Base-by-base conservation (phyloP, 2,888 invertebrate species). In the Thymelicus lineola region DNA sequence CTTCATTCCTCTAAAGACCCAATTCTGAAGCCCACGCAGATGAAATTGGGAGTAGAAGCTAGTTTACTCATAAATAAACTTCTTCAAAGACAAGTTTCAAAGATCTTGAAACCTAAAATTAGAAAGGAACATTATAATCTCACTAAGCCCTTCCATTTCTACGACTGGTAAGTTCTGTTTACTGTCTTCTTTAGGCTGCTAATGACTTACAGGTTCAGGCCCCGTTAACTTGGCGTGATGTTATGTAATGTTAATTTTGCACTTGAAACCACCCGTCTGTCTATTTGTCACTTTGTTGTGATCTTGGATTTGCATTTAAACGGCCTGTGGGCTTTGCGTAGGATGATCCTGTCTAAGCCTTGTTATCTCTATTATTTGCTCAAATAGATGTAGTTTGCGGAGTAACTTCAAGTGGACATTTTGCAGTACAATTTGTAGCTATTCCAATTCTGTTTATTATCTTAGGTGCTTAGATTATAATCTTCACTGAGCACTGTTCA, bases 221-320 rank as follows among this genome's bases (percentile, higher is more conserved):
- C 63, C 69, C 69, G 69, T 63, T 69, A 69, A 35, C 46, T 59
- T 48, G 58, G 71, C 72, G 61, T 61, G 58, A 50, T 70, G 71
- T 75, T 77, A 75, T 77, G 74, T 75, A 75, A 75, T 75, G 76
- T 74, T 74, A 74, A 77, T 77, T 71, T 70, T 65, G 61, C 70
- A 62, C 70, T 70, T 68, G 68, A 66, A 71, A 72, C 61, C 72
- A 65, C 72, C 74, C 71, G 74, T 76, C 74, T 62, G 72, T 75
- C 63, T 59, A 73, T 76, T 74, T 72, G 76, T 76, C 73, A 73
- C 72, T 74, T 75, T 75, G 73, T 75, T 76, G 72, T 75, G 74
- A 75, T 74, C 75, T 72, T 62, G 69, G 72, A 77, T 77, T 77
- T 74, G 75, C 76, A 77, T 76, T 74, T 75, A 72, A 75, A 74